Conservation (phyloP, 2,797 vertebrate genomes). For the Molothrus aeneus region DNA sequence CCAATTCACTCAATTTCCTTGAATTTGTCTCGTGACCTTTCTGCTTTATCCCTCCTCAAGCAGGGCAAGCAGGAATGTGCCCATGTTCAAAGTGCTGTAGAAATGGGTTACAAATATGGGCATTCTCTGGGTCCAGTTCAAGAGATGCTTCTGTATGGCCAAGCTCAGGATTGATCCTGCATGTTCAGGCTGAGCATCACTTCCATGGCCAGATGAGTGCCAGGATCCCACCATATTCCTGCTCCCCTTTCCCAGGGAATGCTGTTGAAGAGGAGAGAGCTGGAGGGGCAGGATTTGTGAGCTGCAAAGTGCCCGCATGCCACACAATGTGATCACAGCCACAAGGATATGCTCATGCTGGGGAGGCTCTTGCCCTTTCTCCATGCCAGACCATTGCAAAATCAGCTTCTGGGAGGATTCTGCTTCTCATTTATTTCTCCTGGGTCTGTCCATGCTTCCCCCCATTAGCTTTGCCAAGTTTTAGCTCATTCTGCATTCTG, state of each 20-base stretch:
- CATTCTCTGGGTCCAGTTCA: too few species aligned
- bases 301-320: neutral
- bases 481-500: slow-evolving; percentile 1
- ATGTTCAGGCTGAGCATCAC: neutral
- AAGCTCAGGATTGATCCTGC: neutral
- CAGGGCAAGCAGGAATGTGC: rapidly evolving
- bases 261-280: rapidly evolving
- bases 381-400: slow-evolving; percentile 17
- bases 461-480: neutral
- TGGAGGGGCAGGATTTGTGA: neutral
- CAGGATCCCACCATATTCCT: neutral
- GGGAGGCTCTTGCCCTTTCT: neutral
- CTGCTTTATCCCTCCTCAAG: neutral
- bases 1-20: neutral
- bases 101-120: neutral
- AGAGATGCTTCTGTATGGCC: neutral
- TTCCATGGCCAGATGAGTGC: neutral
- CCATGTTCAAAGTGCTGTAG: neutral
- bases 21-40: neutral
- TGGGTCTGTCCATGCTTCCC: neutral
- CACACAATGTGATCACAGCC: neutral
- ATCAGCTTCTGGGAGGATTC: slow-evolving; percentile 11
- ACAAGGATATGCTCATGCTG: rapidly evolving
- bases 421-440: slow-evolving; percentile 37
- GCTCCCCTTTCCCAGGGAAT: neutral